Percentiles rank a stretch among this genome's conserved stretches.
Evolutionary conservation across 2,888 invertebrate species (phyloP).

Genomic region (Sarcophaga rosellei): DNA sequence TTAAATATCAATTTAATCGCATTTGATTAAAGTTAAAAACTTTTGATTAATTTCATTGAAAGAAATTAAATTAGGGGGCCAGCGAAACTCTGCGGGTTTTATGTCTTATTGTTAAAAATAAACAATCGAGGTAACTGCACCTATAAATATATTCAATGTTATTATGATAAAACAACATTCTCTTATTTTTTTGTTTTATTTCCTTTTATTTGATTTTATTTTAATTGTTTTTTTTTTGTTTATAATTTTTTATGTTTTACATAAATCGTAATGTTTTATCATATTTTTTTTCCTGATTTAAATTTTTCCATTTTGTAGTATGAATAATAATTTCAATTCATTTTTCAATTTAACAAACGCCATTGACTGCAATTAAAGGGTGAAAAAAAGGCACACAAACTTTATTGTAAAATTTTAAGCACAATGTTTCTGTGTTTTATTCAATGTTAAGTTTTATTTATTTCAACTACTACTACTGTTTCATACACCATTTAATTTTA

Average conservation of each 20-base stretch:
- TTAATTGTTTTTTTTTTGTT: neutral
- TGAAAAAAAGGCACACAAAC: neutral
- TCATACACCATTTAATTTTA: neutral
- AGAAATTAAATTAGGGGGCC: too few species aligned
- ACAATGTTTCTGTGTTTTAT: neutral
- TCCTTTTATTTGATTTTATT: too few species aligned
- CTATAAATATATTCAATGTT: conserved; percentile 55
- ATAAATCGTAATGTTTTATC: neutral
- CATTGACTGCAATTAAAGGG: neutral
- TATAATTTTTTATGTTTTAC: neutral
- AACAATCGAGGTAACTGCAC: conserved; percentile 24
- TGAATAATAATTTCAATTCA: neutral
- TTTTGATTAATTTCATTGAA: too few species aligned
- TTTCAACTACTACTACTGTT: neutral
- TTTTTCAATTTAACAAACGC: neutral
- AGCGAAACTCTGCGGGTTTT: too few species aligned
- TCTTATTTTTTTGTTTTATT: too few species aligned
- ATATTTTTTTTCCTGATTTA: neutral
- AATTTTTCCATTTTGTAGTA: neutral
- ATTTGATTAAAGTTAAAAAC: too few species aligned
- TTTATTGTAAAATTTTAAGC: too few species aligned
- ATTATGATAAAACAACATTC: conserved; percentile 28
- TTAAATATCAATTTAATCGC: too few species aligned
- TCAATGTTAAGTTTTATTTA: neutral
- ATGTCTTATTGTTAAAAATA: conserved; percentile 18